Percentiles rank a stretch among this genome's conserved stretches.
phyloP scores from a whole-genome alignment of 2,888 invertebrate genomes.

The Tetropium fuscum region DNA sequence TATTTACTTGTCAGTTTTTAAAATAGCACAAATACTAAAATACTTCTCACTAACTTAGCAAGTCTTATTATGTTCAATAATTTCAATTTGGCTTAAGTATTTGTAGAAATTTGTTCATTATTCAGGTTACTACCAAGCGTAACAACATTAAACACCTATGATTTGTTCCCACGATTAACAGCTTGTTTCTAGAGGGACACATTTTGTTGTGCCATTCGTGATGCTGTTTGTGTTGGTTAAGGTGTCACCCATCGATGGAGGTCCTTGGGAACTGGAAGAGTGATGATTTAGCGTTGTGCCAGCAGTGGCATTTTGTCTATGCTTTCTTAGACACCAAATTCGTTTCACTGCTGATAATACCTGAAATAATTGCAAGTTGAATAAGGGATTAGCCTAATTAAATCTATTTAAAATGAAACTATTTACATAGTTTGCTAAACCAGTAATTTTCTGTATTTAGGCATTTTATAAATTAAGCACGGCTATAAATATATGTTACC shows the following conservation, averaged over 20 bases:
- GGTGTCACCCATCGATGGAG: constrained; percentile 85
- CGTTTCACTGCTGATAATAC: constrained; percentile 77
- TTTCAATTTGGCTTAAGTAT: not conserved
- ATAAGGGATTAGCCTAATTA: not conserved
- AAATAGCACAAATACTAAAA: constrained; percentile 11
- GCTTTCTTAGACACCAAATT: constrained; percentile 70
- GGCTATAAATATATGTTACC: too few relatives aligned
- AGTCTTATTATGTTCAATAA: not conserved
- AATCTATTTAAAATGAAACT: not conserved
- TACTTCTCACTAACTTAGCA: constrained; percentile 10
- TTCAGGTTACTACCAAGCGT: not conserved
- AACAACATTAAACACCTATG: not conserved
- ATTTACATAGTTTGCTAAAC: too few relatives aligned
- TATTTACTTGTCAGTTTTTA: constrained; percentile 12
- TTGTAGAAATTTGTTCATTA: not conserved
- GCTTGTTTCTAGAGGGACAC: constrained; percentile 68
- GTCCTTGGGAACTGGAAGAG: constrained; percentile 82
- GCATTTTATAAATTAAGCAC: too few relatives aligned
- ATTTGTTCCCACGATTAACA: constrained; percentile 58
- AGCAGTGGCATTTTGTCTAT: constrained; percentile 67
- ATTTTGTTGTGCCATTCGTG: constrained; percentile 69
- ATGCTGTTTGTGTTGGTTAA: constrained; percentile 78
- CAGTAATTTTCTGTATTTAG: too few relatives aligned
- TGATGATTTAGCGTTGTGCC: constrained; percentile 75
- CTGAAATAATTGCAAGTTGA: constrained; percentile 55